Percentiles rank a stretch among this genome's conserved stretches.
Evolutionary conservation across 2,113 vertebrate genomes (phyloP).

Genomic region (Epinephelus moara): DNA sequence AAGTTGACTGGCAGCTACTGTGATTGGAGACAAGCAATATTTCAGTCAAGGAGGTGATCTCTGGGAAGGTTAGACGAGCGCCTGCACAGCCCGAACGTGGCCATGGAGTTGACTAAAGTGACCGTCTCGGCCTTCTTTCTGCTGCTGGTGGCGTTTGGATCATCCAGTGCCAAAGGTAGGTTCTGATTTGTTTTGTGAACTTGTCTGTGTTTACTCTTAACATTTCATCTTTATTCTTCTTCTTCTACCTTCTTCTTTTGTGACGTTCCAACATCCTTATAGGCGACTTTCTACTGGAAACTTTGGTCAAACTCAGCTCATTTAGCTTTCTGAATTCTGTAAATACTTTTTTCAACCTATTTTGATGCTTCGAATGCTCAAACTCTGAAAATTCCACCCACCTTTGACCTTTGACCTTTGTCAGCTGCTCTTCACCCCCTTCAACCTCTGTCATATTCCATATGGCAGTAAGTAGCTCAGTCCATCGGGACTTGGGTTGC

Average conservation of each 20-base stretch:
- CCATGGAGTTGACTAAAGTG: slow-evolving; percentile 54
- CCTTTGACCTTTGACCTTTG: not conserved
- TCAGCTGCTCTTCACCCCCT: not conserved
- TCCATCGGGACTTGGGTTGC: no score
- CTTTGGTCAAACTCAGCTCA: no score
- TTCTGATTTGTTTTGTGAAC: not conserved
- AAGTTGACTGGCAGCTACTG: slow-evolving; percentile 20
- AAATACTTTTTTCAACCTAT: no score
- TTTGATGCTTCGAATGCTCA: no score
- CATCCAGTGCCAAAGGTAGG: slow-evolving; percentile 62
- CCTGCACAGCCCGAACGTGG: not conserved
- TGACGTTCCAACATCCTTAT: no score
- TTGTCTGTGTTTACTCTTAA: not conserved
- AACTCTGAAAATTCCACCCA: no score
- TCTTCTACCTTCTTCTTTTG: no score
- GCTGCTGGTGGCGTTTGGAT: slow-evolving; percentile 54
- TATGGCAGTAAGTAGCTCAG: no score
- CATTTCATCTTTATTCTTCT: no score
- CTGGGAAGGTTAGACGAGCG: not conserved
- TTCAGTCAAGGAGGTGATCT: slow-evolving; percentile 7
- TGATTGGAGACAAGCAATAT: not conserved
- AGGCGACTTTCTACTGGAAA: no score
- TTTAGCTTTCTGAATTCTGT: no score
- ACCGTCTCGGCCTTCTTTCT: slow-evolving; percentile 23
- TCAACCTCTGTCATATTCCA: not conserved